Percentiles rank a stretch among this genome's conserved stretches.
phyloP scores from a whole-genome alignment of 1,140 invertebrate genomes.

The Tetranychus cinnabarinus region DNA sequence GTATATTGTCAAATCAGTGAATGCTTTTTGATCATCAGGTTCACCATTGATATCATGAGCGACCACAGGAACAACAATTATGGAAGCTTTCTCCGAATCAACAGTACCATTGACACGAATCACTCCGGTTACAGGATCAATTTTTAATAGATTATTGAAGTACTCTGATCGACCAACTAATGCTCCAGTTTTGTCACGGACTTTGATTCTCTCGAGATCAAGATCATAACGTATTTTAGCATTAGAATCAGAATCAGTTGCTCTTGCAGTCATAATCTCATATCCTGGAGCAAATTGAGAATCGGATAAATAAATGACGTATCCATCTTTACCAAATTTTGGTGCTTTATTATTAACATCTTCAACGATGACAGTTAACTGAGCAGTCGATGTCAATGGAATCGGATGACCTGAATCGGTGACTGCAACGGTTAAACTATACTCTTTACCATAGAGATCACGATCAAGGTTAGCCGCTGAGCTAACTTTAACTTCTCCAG shows the following conservation, averaged over 20 bases:
- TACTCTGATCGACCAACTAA: neutral
- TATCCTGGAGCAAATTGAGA: slow-evolving; percentile 15
- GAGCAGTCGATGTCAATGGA: slow-evolving; percentile 32
- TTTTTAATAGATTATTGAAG: slow-evolving; percentile 10
- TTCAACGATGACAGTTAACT: slow-evolving; percentile 33
- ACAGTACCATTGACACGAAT: slow-evolving; percentile 8
- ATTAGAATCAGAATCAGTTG: slow-evolving; percentile 17
- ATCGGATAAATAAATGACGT: slow-evolving; percentile 20
- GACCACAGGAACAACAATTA: slow-evolving; percentile 10
- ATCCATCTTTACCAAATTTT: slow-evolving; percentile 20
- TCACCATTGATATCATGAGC: slow-evolving; percentile 9
- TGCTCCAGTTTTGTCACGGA: slow-evolving; percentile 1
- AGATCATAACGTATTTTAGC: slow-evolving; percentile 4
- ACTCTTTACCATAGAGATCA: slow-evolving; percentile 35
- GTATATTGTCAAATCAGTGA: slow-evolving; percentile 45
- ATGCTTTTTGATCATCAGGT: slow-evolving; percentile 4
- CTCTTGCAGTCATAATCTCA: slow-evolving; percentile 21
- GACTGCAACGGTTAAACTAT: slow-evolving; percentile 40
- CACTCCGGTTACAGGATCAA: slow-evolving; percentile 9
- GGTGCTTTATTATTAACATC: slow-evolving; percentile 62
- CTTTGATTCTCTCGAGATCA: neutral
- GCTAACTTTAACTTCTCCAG: slow-evolving; percentile 44
- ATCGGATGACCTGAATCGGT: slow-evolving; percentile 14
- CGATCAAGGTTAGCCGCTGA: slow-evolving; percentile 43
- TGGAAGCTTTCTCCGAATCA: slow-evolving; percentile 10